Conservation (phyloP, 2,113 vertebrate species). For the Alectura lathami region DNA sequence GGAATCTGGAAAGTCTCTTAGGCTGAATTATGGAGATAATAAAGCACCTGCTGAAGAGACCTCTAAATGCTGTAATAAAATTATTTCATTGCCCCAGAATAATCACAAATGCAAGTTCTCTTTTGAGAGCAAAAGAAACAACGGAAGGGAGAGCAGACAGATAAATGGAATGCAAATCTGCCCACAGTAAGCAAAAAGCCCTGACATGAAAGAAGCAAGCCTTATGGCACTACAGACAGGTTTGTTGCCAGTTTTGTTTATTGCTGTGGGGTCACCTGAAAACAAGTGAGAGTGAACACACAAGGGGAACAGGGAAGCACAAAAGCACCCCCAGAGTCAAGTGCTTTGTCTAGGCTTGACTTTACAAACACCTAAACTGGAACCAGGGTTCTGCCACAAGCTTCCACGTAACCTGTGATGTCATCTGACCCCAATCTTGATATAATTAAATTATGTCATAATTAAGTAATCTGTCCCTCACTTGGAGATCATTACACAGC, state of each 20-base stretch:
- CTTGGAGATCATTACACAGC: background rate
- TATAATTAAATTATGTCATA: too few species aligned
- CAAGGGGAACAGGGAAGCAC: background rate
- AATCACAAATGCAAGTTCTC: constrained; percentile 50
- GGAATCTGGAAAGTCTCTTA: constrained; percentile 50
- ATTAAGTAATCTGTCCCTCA: background rate
- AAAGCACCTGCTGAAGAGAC: constrained; percentile 67
- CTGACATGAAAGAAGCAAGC: background rate
- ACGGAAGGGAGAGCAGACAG: background rate
- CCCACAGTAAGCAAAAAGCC: background rate
- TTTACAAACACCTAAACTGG: background rate
- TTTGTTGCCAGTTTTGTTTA: background rate
- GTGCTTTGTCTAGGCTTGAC: accelerated
- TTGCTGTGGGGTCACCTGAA: background rate
- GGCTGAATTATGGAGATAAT: constrained; percentile 69
- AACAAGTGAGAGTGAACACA: background rate
- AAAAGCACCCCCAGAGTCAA: accelerated
- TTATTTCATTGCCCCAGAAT: constrained; percentile 62
- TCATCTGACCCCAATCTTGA: background rate
- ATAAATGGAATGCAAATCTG: constrained; percentile 42
- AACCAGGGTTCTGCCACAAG: background rate
- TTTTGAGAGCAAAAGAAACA: constrained; percentile 39
- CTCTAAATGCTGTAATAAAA: constrained; percentile 50
- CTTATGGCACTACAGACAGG: background rate
- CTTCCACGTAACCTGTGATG: accelerated